Percentiles rank a stretch among this genome's conserved stretches.
Evolutionary conservation across 2,888 invertebrate genomes (phyloP).

Genomic region (Andrena chrysosceles): DNA sequence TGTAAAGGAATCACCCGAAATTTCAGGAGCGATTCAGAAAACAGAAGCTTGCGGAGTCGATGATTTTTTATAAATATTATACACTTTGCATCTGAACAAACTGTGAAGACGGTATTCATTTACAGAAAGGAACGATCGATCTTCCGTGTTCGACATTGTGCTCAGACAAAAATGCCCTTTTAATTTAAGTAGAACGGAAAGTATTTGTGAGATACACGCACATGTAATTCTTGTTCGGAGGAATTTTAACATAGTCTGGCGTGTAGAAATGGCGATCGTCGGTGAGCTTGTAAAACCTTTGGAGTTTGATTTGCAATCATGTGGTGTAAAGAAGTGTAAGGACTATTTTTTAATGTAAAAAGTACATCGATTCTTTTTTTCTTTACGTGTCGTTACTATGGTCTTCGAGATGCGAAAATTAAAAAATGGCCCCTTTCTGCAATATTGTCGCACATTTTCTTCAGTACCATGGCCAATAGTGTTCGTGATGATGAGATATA

Average conservation of each 20-base stretch:
- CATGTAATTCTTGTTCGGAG: slow-evolving; percentile 18
- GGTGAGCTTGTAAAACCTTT: slow-evolving; percentile 32
- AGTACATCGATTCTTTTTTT: neutral
- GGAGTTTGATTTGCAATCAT: slow-evolving; percentile 44
- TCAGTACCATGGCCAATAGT: slow-evolving; percentile 23
- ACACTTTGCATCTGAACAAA: slow-evolving; percentile 29
- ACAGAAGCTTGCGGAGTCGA: slow-evolving; percentile 14
- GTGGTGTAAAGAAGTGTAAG: neutral
- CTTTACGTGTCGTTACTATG: neutral
- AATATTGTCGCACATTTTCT: slow-evolving; percentile 52
- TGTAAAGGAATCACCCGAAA: slow-evolving; percentile 36
- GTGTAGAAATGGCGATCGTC: slow-evolving; percentile 39
- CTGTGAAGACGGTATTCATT: slow-evolving; percentile 28
- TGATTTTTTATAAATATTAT: slow-evolving; percentile 20
- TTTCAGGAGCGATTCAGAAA: slow-evolving; percentile 20
- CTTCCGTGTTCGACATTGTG: slow-evolving; percentile 31
- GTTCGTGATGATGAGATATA: slow-evolving; percentile 16
- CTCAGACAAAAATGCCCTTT: slow-evolving; percentile 41
- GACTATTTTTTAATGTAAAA: neutral
- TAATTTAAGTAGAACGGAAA: slow-evolving; percentile 29
- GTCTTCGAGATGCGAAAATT: slow-evolving; percentile 35
- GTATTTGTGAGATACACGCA: slow-evolving; percentile 21
- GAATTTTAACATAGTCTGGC: slow-evolving; percentile 29
- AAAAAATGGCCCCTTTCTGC: slow-evolving; percentile 49
- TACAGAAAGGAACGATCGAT: slow-evolving; percentile 50